These are phyloP conservation scores for Athrips mouffetella DNA, from an alignment of 2,888 invertebrate species.

Conservation along the genomic window DNA sequence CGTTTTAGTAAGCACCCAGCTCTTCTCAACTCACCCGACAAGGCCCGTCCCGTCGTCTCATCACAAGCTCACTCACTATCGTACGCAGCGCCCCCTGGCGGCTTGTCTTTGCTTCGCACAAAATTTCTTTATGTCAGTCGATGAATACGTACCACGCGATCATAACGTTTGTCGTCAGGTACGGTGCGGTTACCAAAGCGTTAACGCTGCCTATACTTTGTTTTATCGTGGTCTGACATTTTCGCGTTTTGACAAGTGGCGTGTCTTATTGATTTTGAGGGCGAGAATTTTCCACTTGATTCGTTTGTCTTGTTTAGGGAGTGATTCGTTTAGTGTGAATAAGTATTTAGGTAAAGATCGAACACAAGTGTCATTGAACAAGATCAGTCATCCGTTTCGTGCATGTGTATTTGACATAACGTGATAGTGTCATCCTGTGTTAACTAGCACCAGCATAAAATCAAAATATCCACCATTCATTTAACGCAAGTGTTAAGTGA, in stretches of 20 bases:
- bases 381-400: constrained; percentile 60
- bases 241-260: constrained; percentile 33
- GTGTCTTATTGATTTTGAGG: constrained; percentile 54
- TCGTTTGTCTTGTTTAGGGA: constrained; percentile 34
- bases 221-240: constrained; percentile 41
- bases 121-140: constrained; percentile 30
- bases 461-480: constrained; percentile 4
- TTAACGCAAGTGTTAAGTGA: constrained; percentile 24
- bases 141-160: constrained; percentile 50
- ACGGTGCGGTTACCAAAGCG: constrained; percentile 47
- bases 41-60: background rate
- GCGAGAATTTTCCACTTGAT: constrained; percentile 42
- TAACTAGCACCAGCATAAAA: constrained; percentile 24
- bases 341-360: constrained; percentile 38
- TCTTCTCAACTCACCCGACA: background rate
- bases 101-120: constrained; percentile 13
- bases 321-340: constrained; percentile 38
- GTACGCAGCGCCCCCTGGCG: constrained; percentile 13
- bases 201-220: constrained; percentile 46
- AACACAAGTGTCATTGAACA: constrained; percentile 57
- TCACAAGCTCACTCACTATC: background rate
- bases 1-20: too few species aligned
- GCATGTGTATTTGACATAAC: constrained; percentile 47
- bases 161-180: constrained; percentile 35
- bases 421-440: constrained; percentile 41